Evolutionary conservation across 2,888 invertebrate species (phyloP).

Genomic region (Sceliomorpha sp.): DNA sequence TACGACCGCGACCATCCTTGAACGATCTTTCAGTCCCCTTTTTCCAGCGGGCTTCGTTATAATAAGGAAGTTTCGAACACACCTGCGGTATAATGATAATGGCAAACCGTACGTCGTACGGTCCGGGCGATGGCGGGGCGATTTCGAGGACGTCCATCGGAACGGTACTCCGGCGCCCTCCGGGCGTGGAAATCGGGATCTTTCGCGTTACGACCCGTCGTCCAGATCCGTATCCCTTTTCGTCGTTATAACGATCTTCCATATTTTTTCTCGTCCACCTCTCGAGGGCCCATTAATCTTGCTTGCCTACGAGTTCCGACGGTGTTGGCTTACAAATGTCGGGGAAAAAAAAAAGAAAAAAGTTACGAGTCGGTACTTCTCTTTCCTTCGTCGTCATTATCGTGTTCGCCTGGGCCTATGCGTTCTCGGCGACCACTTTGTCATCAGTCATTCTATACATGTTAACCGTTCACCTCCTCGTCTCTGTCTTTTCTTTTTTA

Average conservation of each 20-base stretch:
- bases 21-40: constrained; percentile 2
- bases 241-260: constrained; percentile 37
- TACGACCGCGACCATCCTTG: constrained; percentile 23
- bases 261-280: constrained; percentile 32
- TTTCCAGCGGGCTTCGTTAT: neutral
- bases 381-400: constrained; percentile 46
- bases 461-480: too few species aligned
- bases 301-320: constrained; percentile 53
- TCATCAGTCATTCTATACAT: constrained; percentile 48
- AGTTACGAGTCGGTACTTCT: constrained; percentile 46
- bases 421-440: constrained; percentile 44
- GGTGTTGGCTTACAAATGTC: constrained; percentile 30
- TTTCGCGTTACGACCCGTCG: too few species aligned
- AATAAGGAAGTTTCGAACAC: too few species aligned
- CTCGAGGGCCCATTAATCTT: constrained; percentile 49
- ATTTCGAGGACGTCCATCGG: too few species aligned
- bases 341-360: constrained; percentile 44
- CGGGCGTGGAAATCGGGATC: too few species aligned
- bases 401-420: constrained; percentile 42
- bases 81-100: too few species aligned
- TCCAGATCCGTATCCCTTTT: too few species aligned
- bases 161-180: too few species aligned
- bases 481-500: too few species aligned
- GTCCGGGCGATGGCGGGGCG: too few species aligned
- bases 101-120: too few species aligned